Evolutionary conservation across 2,888 invertebrate genomes (phyloP).

Genomic region (Spicauda simplicius): DNA sequence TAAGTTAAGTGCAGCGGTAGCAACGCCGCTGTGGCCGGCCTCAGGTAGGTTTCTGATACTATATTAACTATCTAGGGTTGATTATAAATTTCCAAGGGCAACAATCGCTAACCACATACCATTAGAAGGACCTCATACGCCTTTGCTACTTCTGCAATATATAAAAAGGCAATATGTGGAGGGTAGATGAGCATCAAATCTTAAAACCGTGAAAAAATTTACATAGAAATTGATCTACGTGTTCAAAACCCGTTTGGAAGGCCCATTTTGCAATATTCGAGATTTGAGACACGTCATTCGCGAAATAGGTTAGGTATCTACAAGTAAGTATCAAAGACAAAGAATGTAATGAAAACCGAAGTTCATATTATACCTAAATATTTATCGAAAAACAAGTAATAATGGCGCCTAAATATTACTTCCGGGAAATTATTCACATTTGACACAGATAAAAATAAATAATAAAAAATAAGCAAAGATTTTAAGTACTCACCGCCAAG

Average conservation of each 20-base stretch:
- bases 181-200: not conserved
- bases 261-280: not conserved
- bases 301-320: constrained; percentile 8
- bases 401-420: not conserved
- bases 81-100: too few species aligned
- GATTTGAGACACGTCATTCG: constrained; percentile 16
- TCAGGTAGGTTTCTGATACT: too few species aligned
- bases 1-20: too few species aligned
- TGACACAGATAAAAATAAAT: constrained; percentile 21
- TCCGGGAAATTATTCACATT: not conserved
- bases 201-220: not conserved
- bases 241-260: not conserved
- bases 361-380: too few species aligned
- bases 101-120: too few species aligned
- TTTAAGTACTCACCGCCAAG: constrained; percentile 27
- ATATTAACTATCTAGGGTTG: too few species aligned
- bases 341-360: not conserved
- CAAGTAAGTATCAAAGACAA: constrained; percentile 3
- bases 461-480: constrained; percentile 15
- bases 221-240: not conserved
- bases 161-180: not conserved
- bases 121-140: too few species aligned
- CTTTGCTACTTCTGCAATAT: too few species aligned
- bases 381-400: too few species aligned
- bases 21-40: too few species aligned